A percentile compares a stretch with the other conserved stretches of the same genome.
Conservation (phyloP, 2,888 invertebrate genomes). For the Rosalia funebris region DNA sequence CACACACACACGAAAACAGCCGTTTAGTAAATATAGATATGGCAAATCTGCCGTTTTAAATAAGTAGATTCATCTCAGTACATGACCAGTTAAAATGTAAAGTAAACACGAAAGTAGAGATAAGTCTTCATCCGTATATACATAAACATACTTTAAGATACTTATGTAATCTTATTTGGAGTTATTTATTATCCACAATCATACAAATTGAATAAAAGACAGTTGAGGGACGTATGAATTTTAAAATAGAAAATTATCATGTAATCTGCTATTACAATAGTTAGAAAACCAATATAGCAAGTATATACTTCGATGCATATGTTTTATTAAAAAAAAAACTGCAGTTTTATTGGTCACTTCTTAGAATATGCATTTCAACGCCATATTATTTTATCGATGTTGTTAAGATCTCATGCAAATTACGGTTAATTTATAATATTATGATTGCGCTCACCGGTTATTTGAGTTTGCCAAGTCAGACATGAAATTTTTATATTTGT, state of each 20-base stretch:
- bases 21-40: too few relatives aligned
- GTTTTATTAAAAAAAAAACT: slow-evolving; percentile 35
- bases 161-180: too few relatives aligned
- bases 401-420: slow-evolving; percentile 47
- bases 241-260: slow-evolving; percentile 37
- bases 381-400: slow-evolving; percentile 47
- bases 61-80: too few relatives aligned
- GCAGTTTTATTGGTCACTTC: slow-evolving; percentile 38
- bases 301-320: slow-evolving; percentile 32
- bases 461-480: slow-evolving; percentile 35
- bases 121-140: too few relatives aligned
- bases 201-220: slow-evolving; percentile 2
- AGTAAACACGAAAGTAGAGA: too few relatives aligned
- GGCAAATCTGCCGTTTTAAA: too few relatives aligned
- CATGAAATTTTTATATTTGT: slow-evolving; percentile 44
- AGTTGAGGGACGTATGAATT: slow-evolving; percentile 30
- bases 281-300: slow-evolving; percentile 39
- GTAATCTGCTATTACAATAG: slow-evolving; percentile 37
- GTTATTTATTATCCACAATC: slow-evolving; percentile 6
- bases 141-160: too few relatives aligned
- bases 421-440: slow-evolving; percentile 46
- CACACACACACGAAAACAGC: too few relatives aligned
- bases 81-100: too few relatives aligned
- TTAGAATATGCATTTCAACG: slow-evolving; percentile 37
- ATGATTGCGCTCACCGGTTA: slow-evolving; percentile 35